Base-by-base conservation (phyloP, 2,113 vertebrate genomes). In the Dromaius novaehollandiae region DNA sequence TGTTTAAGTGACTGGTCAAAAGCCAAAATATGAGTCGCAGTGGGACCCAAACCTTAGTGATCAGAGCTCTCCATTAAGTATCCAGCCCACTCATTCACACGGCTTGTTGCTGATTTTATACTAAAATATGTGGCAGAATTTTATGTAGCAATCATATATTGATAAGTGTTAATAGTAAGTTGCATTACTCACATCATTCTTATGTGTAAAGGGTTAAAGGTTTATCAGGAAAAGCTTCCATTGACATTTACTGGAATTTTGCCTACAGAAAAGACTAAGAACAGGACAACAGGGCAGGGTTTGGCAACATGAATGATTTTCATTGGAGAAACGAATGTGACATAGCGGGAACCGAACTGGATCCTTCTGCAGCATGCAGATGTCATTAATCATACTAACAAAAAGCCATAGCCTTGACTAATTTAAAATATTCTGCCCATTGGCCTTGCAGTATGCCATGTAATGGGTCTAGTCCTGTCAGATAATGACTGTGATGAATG, bases 381-480 rank as follows among this genome's bases (percentile, higher is more conserved):
- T 76, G 88, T 55, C 78, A 61, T 97, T 91, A 88, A 91, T 88
- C 93, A 94, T 40, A 82, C 82, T 44, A 91, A 85, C 55, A 89
- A 70, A 86, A 81, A 96, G 66, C 82, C 68, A 38, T 55, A 82
- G 56, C 70, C 11, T 11, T 78, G 78, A 73, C 83, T 95, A 73
- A 91, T 94, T 93, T 70, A 89, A 71, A 89, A 83, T 79, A 77
- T 93, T 88, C 89, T 95, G 75, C 88, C 91, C 63, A 38, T 78
- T 83, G 91, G 74, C 82, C 38, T 89, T 44, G n/a, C 77, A 83
- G 85, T 53, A 61, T 55, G 44, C 56, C 53, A 38, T 89, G 73
- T 89, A 86, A 65, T 53, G 18, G 73, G 69, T 40, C 48, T 81
- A 36, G n/a, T 68, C 61, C 38, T 91, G 70, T 91, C 61, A 34